Base-by-base conservation (phyloP, 2,888 invertebrate genomes). In the Selenia dentaria region DNA sequence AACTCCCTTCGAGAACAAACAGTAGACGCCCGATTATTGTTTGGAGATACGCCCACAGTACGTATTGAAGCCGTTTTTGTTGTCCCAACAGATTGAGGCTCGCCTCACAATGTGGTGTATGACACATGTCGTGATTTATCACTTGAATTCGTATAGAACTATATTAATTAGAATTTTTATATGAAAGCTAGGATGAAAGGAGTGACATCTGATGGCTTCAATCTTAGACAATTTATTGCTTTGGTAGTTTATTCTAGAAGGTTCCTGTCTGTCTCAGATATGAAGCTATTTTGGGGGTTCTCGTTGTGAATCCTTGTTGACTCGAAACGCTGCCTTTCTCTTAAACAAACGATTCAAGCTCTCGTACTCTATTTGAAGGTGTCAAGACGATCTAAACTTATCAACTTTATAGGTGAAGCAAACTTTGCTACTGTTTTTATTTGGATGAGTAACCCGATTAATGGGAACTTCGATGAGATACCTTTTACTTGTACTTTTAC, bases 161-260 rank as follows among this genome's bases (percentile, higher is more conserved):
- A 45, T 67, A 73, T 72, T 71, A 74, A 71, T 77, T 74, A 70
- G 39, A 59, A 59, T 65, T 61, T 57, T 56, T 57, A 54, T 45
- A 54, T 54, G 28, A 35, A 46, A 46, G 40, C 34, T 6, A 11
- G 49, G 26, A 31, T 55, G 45, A 51, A 53, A 40, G 37, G 43
- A 41, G 28, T 57, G 53, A 54, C 47, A 42, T 39, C 29, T 46
- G 45, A 54, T 38, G 38, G 39, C 6, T 45, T 35, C 44, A 47
- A 44, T 46, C 34, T 34, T 35, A 26, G 27, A 43, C 8, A 32
- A 54, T 48, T 44, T 44, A 48, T 48, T 9, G 29, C 38, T 37
- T 31, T 39, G 8, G 20, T 28, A 22, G 8, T 18, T 18, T 6
- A 16, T 22, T 22, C 8, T 22, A 8, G 5, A 0, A 6, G 2